phyloP scores from a whole-genome alignment of 2,113 vertebrate species.

The Hydropotes inermis region DNA sequence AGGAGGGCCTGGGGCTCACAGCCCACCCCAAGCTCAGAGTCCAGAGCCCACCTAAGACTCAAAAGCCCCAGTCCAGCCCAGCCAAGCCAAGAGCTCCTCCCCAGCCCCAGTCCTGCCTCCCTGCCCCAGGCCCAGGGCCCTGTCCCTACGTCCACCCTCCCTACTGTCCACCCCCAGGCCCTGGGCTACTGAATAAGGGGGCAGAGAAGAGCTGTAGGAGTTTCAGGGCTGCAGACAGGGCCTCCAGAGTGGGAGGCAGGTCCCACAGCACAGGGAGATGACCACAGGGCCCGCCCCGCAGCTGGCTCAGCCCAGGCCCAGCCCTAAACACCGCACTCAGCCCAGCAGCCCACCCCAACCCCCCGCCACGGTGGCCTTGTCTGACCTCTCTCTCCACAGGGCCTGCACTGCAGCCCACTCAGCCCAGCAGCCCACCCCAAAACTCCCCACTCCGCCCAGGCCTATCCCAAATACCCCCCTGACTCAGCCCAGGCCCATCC shows the following conservation, averaged over 20 bases:
- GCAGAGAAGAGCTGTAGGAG: neutral
- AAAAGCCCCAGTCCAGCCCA: neutral
- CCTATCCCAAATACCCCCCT: too few species aligned
- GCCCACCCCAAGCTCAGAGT: neutral
- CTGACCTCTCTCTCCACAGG: too few species aligned
- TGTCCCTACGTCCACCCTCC: neutral
- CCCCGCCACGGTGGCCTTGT: too few species aligned
- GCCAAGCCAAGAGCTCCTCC: neutral
- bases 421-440: neutral
- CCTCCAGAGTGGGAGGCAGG: too few species aligned
- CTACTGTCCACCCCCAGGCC: too few species aligned
- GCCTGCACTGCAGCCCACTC: neutral
- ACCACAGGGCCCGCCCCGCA: rapidly evolving
- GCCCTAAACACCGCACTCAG: neutral
- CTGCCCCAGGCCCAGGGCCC: too few species aligned
- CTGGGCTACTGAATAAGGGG: neutral
- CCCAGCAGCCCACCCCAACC: too few species aligned
- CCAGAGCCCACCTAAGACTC: neutral
- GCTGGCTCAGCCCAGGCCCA: rapidly evolving
- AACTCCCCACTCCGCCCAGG: too few species aligned
- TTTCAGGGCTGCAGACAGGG: too few species aligned
- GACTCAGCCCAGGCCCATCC: neutral
- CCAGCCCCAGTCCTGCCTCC: neutral
- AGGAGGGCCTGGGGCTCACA: neutral
- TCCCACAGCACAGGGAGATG: neutral